Base-by-base conservation (phyloP, 2,888 invertebrate genomes). In the Himalopsyche tibetana region DNA sequence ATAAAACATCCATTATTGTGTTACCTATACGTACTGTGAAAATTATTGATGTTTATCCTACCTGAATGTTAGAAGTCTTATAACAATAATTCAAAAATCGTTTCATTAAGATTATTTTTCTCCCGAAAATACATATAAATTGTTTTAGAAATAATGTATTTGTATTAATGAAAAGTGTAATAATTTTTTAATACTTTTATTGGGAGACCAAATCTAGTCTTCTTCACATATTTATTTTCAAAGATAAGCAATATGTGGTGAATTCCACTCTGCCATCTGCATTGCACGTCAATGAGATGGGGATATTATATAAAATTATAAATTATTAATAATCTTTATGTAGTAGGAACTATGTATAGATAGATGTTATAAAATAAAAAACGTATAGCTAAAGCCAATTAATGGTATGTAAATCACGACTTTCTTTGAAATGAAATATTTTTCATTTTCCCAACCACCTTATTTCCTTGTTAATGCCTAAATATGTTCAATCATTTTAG, bases 301-400 rank as follows among this genome's bases (percentile, higher is more conserved):
- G 38, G 28, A 85, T 69, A 45, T 69, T 82, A 45, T 69, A 82
- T 38, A 38, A 82, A 84, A 45, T 74, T 83, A 85, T 83, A 80
- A 81, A 80, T 82, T 82, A 84, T 85, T 86, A 84, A 69, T 86
- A 84, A 88, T 83, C 88, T 88, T 88, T 74, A 86, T 88, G 93
- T 90, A 87, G 88, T 87, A 87, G 90, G 91, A 92, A 91, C 91
- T 92, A 92, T 93, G 93, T 92, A 93, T 93, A 93, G 93, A 93
- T 93, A 93, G 93, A 93, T 93, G 93, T 93, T 93, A 93, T 87
- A 85, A 87, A 84, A 88, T 87, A 83, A 85, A 88, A 88, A 82
- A 81, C 87, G 79, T 85, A 84, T 85, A 86, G 86, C 80, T 82
- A 87, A 86, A 87, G 84, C 84, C 84, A 84, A 84, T 80, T 81